These are phyloP conservation scores for Aphyosemion australe DNA, from an alignment of 2,113 vertebrate species.

Conservation along the genomic window DNA sequence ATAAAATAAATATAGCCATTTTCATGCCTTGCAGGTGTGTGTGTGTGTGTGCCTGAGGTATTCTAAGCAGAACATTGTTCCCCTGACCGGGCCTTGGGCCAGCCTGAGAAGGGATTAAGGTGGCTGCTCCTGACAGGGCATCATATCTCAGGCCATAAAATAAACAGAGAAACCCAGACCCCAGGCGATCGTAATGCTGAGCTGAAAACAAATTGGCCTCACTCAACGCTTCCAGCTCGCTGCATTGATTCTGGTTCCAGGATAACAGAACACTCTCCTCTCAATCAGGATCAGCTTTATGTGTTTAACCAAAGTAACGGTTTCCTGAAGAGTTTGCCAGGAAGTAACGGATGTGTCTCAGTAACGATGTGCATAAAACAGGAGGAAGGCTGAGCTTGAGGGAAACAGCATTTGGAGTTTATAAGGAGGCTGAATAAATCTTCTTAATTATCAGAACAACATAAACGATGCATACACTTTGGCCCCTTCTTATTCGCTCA, in stretches of 20 bases:
- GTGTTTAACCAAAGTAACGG: conserved; percentile 8
- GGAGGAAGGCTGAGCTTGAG: not conserved
- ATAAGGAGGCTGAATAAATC: conserved; percentile 9
- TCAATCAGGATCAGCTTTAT: conserved; percentile 10
- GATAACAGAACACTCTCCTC: not conserved
- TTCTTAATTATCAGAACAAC: conserved; percentile 15
- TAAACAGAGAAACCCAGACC: conserved; percentile 27
- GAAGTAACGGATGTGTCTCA: not conserved
- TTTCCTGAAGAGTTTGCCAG: not conserved
- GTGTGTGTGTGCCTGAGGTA: conserved; percentile 10
- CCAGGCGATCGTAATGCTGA: conserved; percentile 22
- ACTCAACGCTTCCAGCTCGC: conserved; percentile 6
- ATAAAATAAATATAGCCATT: conserved; percentile 10
- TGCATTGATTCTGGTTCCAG: not conserved
- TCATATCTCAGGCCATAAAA: conserved; percentile 42
- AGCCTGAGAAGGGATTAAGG: conserved; percentile 16
- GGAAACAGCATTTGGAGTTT: conserved; percentile 1
- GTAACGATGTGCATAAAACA: not conserved
- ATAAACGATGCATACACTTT: not conserved
- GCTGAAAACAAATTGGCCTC: conserved; percentile 37
- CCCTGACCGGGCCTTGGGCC: conserved; percentile 3
- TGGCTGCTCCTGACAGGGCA: conserved; percentile 24
- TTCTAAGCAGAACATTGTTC: not conserved
- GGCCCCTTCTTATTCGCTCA: too few species aligned
- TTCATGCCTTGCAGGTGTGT: conserved; percentile 18